Conservation (phyloP, 2,888 invertebrate species). For the Pachycephus smyrnensis region DNA sequence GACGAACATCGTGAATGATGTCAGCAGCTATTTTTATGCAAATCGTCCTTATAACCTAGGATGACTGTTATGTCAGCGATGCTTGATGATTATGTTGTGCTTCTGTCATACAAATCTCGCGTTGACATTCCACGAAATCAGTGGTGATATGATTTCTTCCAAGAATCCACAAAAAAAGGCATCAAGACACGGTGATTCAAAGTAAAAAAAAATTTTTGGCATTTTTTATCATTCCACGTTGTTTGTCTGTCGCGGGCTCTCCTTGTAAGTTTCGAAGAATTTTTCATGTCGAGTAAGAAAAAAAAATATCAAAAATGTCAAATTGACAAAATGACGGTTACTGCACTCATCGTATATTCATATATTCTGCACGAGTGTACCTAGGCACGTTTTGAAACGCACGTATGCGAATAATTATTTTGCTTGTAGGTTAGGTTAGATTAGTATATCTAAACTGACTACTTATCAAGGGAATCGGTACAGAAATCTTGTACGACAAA, state of each 20-base stretch:
- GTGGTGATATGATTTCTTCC: background rate
- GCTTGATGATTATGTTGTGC: background rate
- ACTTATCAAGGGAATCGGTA: background rate
- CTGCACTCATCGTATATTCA: constrained; percentile 26
- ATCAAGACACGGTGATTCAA: background rate
- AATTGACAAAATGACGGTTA: no score
- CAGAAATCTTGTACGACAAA: no score
- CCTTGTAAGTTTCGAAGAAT: no score
- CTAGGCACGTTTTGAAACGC: background rate
- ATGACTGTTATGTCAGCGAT: background rate
- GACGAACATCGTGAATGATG: background rate
- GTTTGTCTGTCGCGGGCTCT: no score
- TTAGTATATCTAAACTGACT: background rate
- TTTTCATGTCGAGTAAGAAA: no score
- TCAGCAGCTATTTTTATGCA: constrained; percentile 4
- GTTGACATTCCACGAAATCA: background rate
- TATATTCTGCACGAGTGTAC: constrained; percentile 29
- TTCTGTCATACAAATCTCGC: background rate
- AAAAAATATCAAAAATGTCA: no score
- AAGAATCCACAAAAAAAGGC: background rate
- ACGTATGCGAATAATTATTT: background rate
- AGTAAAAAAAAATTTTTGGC: background rate
- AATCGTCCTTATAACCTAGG: background rate
- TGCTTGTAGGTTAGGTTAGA: background rate
- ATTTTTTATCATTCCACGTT: no score